phyloP scores from a whole-genome alignment of 1,140 invertebrate species.

The Neuroterus valhalla region DNA sequence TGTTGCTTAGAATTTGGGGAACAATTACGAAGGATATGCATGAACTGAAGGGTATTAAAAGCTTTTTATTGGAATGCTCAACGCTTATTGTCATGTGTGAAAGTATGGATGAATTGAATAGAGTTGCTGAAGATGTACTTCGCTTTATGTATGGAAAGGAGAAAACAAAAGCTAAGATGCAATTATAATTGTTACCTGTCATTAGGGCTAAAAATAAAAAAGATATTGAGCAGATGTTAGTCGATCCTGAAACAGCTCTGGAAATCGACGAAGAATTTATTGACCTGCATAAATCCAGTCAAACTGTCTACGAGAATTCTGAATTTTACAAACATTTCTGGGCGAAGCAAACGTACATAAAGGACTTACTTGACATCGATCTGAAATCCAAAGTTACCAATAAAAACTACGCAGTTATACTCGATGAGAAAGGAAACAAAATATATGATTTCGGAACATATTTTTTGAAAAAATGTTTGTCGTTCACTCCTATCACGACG shows the following conservation, averaged over 20 bases:
- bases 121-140: background rate
- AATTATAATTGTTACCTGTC: background rate
- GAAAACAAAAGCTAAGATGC: background rate
- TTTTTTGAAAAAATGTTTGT: background rate
- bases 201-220: background rate
- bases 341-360: background rate
- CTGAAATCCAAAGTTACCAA: background rate
- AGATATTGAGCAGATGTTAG: background rate
- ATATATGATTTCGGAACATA: background rate
- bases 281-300: background rate
- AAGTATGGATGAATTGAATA: background rate
- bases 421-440: background rate
- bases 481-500: background rate
- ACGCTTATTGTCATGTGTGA: background rate
- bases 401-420: background rate
- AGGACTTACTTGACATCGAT: background rate
- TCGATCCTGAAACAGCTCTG: background rate
- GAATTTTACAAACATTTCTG: constrained; percentile 29
- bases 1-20: constrained; percentile 19
- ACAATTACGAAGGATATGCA: constrained; percentile 26
- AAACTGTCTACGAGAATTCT: constrained; percentile 5
- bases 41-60: background rate
- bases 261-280: background rate
- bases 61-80: constrained; percentile 32
- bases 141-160: background rate